Conservation (phyloP, 2,113 vertebrate species). For the Machaerirhynchus nigripectus region DNA sequence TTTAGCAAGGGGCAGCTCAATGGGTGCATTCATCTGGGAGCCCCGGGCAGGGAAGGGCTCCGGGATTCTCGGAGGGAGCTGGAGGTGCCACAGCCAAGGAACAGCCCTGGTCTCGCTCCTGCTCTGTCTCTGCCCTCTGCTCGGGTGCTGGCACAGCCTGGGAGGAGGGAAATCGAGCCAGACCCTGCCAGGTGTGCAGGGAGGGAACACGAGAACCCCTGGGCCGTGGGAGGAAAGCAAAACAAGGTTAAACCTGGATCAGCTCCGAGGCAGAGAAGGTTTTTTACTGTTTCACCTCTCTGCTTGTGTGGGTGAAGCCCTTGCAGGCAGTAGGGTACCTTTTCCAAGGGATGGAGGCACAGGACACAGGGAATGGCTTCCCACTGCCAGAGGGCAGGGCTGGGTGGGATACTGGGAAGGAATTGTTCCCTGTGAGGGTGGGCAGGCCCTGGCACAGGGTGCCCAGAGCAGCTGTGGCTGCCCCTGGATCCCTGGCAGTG, state of each 20-base stretch:
- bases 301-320: background rate
- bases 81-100: background rate
- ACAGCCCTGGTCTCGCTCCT: background rate
- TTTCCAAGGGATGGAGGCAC: background rate
- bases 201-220: background rate
- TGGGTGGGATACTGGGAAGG: fast-evolving
- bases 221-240: background rate
- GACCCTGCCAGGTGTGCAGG: background rate
- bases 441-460: background rate
- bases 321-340: background rate
- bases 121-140: background rate
- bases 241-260: background rate
- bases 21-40: background rate
- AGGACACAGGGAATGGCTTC: background rate
- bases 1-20: background rate
- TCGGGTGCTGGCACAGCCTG: background rate
- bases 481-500: background rate
- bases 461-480: background rate
- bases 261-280: fast-evolving
- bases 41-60: background rate
- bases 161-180: background rate
- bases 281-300: background rate
- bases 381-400: background rate
- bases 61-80: fast-evolving
- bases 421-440: background rate